Base-by-base conservation (phyloP, 2,797 vertebrate genomes). In the Nothura maculosa region DNA sequence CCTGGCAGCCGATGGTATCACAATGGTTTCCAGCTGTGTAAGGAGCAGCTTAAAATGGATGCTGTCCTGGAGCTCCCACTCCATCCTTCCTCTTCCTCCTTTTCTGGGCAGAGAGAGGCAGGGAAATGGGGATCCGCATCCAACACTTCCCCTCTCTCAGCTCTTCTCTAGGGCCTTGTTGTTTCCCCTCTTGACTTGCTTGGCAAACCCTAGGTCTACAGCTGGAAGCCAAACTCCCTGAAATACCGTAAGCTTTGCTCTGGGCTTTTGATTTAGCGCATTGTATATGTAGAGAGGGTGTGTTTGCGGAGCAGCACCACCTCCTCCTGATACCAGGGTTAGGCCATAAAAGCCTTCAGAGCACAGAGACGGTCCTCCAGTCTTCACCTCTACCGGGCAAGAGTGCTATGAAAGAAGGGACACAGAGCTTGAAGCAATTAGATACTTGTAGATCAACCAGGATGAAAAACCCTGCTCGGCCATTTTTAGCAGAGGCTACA, bases 21-120 rank as follows among this genome's bases (percentile, higher is more conserved):
- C 89, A 74, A 48, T 66, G 92, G 75, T 81, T 96, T 96, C 92
- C 96, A 96, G 93, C 92, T 94, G 93, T 90, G 95, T 58, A 47
- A 87, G 91, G 15, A 87, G 73, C 73, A 27, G 78, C 69, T 85
- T 73, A 20, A 87, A 91, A 92, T 63, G 76, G 73, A 73, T 93
- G 82, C 63, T 57, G 82, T 24, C 63, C 72, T 76, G 43, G 69
- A 89, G 69, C 50, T 18, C 3, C 0, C 2, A 36, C 38, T 43
- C 8, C 28, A 27, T 69, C 61, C 84, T 81, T 38, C 47, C 38
- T 14, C 1, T 42, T 40, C 17, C 38, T 70, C 54, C 34, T 80
- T 14, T 6, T 24, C 75, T 7, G 36, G 48, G 19, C 78, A 76
- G 54, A 50, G 61, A 42, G 45, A 42, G 32, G 81, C 69, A 32